Percentiles rank a stretch among this genome's conserved stretches.
These are phyloP conservation scores for Batillaria attramentaria DNA, from an alignment of 1,140 invertebrate species.

Conservation along the genomic window DNA sequence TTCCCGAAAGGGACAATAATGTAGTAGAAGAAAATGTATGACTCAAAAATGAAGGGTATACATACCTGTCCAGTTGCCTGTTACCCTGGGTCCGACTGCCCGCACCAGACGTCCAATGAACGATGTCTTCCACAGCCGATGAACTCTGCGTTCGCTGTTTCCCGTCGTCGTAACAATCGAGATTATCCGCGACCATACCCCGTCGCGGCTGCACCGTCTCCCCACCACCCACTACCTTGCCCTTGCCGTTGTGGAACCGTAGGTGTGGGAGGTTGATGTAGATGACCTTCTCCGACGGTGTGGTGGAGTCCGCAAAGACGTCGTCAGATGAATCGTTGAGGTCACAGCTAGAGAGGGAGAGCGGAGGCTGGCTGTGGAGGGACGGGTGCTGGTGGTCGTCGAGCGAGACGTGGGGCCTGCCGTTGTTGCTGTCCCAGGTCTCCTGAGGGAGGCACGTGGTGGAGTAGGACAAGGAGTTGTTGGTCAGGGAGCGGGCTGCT, in stretches of 20 bases:
- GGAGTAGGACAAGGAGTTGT: slow-evolving; percentile 28
- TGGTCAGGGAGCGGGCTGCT: slow-evolving; percentile 6
- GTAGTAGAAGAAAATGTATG: too few relatives aligned
- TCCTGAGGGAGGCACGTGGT: slow-evolving; percentile 20
- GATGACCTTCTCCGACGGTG: slow-evolving; percentile 39
- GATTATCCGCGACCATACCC: background rate
- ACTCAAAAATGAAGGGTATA: too few relatives aligned
- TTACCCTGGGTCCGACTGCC: too few relatives aligned
- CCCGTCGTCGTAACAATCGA: slow-evolving; percentile 20
- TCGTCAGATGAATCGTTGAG: slow-evolving; percentile 46
- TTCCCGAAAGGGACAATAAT: too few relatives aligned
- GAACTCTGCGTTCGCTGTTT: slow-evolving; percentile 51
- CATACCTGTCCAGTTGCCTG: too few relatives aligned
- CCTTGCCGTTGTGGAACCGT: slow-evolving; percentile 15
- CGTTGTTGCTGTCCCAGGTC: background rate
- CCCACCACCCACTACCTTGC: background rate
- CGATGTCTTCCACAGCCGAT: slow-evolving; percentile 52
- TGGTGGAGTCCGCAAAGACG: slow-evolving; percentile 46
- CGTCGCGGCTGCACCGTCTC: background rate
- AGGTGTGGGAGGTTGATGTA: slow-evolving; percentile 43
- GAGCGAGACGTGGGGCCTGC: slow-evolving; percentile 3
- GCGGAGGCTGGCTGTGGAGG: background rate
- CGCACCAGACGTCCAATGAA: slow-evolving; percentile 49
- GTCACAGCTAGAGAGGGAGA: slow-evolving; percentile 31
- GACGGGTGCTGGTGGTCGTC: slow-evolving; percentile 15